Conservation (phyloP, 2,797 vertebrate genomes). For the Nannoperca obscura region DNA sequence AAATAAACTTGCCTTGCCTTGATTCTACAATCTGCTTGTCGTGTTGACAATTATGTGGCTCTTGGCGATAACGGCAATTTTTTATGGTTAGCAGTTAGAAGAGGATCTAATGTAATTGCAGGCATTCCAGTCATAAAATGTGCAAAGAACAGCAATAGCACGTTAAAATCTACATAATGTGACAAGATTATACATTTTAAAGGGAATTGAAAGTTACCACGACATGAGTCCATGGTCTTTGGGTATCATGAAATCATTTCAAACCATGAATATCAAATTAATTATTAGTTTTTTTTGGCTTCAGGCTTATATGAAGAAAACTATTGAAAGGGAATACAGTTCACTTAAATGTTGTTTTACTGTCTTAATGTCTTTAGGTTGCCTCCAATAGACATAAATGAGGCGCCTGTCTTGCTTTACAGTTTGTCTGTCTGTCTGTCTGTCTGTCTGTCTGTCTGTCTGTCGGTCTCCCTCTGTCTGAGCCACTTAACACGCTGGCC, state of each 20-base stretch:
- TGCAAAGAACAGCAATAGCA: not conserved
- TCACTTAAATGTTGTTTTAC: conserved; percentile 28
- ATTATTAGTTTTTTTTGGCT: conserved; percentile 10
- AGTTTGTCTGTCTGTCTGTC: too few relatives aligned
- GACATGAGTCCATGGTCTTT: not conserved
- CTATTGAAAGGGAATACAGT: not conserved
- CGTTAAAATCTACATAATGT: not conserved
- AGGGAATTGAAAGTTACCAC: not conserved
- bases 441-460: too few relatives aligned
- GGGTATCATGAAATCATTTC: too few relatives aligned
- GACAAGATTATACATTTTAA: not conserved
- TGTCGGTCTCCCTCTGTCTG: conserved; percentile 17
- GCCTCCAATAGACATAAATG: conserved; percentile 19
- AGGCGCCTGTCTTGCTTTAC: conserved; percentile 17
- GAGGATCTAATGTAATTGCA: conserved; percentile 1
- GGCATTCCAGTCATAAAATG: conserved; percentile 14
- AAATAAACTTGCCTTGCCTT: not conserved
- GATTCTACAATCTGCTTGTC: not conserved
- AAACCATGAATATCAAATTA: not conserved
- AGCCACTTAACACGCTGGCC: conserved; percentile 67
- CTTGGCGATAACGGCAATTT: not conserved
- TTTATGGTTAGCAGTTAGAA: conserved; percentile 14
- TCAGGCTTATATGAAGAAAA: not conserved
- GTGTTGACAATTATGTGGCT: conserved; percentile 1
- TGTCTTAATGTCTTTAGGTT: conserved; percentile 14